Evolutionary conservation across 2,113 vertebrate genomes (phyloP).

Genomic region (Forbesichthys agassizii): DNA sequence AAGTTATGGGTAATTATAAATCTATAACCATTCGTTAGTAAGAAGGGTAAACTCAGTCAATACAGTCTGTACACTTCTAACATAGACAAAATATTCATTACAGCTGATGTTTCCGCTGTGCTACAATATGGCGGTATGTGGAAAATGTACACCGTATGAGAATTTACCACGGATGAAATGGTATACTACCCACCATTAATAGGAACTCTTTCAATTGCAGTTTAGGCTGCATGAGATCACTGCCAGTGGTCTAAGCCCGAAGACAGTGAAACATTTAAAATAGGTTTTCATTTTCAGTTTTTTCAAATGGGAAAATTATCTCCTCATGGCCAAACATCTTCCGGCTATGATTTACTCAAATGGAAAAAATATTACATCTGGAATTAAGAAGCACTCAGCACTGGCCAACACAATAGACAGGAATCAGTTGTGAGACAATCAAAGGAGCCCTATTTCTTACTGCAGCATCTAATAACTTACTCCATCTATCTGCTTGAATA

Average conservation of each 20-base stretch:
- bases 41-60: no score
- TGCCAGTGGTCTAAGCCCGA: slow-evolving; percentile 18
- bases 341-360: slow-evolving; percentile 59
- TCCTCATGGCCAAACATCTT: slow-evolving; percentile 35
- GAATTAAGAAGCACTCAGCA: slow-evolving; percentile 58
- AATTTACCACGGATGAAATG: no score
- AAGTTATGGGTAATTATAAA: no score
- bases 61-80: no score
- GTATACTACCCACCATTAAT: no score
- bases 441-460: slow-evolving; percentile 29
- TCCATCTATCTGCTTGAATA: slow-evolving; percentile 19
- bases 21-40: no score
- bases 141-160: no score
- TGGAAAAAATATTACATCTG: slow-evolving; percentile 65
- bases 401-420: slow-evolving; percentile 31
- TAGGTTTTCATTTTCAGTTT: slow-evolving; percentile 53
- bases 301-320: slow-evolving; percentile 44
- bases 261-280: slow-evolving; percentile 41
- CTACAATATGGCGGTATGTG: no score
- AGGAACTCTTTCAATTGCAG: slow-evolving; percentile 18
- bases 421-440: slow-evolving; percentile 47
- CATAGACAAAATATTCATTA: no score
- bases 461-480: slow-evolving; percentile 41
- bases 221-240: slow-evolving; percentile 15
- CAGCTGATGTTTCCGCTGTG: no score